A percentile compares a stretch with the other conserved stretches of the same genome.
These are phyloP conservation scores for Dynastes grantii DNA, from an alignment of 2,888 invertebrate genomes.

Conservation along the genomic window DNA sequence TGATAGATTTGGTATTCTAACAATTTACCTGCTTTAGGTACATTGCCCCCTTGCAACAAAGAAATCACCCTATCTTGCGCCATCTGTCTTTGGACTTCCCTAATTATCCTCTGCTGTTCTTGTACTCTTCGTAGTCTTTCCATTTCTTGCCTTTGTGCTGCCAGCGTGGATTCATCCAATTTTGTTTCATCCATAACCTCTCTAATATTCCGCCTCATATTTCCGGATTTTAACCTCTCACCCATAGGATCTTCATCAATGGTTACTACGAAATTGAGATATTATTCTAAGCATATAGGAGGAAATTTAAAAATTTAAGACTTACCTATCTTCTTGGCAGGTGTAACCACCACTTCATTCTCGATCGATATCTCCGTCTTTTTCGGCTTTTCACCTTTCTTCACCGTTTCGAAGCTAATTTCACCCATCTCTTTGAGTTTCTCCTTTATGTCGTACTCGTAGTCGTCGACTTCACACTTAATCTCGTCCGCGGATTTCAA, in stretches of 20 bases:
- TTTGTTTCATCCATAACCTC: conserved; percentile 96
- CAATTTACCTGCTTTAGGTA: conserved; percentile 64
- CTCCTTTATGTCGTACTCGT: conserved; percentile 76
- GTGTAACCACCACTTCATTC: conserved; percentile 88
- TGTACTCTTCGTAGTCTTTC: conserved; percentile 89
- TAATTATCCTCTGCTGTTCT: conserved; percentile 87
- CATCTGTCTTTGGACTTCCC: conserved; percentile 87
- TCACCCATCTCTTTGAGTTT: conserved; percentile 78
- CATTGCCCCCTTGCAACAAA: conserved; percentile 81
- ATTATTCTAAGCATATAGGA: background rate
- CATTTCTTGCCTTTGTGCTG: conserved; percentile 94
- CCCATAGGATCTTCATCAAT: conserved; percentile 54
- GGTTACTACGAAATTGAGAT: background rate
- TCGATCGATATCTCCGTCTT: conserved; percentile 73
- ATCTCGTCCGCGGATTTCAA: conserved; percentile 45
- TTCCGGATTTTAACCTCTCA: conserved; percentile 66
- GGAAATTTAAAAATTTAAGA: background rate
- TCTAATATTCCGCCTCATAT: conserved; percentile 88
- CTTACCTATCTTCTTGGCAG: conserved; percentile 66
- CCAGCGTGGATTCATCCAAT: conserved; percentile 91
- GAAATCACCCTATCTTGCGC: conserved; percentile 83
- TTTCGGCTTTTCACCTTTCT: conserved; percentile 69
- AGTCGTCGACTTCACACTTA: conserved; percentile 63
- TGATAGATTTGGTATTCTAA: too few relatives aligned
- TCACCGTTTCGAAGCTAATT: conserved; percentile 70